phyloP scores from a whole-genome alignment of 2,113 vertebrate genomes.

The Ginglymostoma cirratum region DNA sequence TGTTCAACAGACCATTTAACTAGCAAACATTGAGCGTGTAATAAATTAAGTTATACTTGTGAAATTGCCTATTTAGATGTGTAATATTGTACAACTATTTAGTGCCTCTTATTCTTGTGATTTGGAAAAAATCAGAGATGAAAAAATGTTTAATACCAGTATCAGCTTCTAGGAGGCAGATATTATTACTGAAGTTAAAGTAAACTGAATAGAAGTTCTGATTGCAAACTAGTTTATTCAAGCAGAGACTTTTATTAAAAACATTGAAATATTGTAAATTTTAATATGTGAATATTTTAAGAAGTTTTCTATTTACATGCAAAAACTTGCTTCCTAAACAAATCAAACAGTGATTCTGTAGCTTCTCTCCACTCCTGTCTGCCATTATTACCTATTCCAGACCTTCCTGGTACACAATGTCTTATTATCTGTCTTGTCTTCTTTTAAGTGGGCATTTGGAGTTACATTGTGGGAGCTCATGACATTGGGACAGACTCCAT shows the following conservation, averaged over 20 bases:
- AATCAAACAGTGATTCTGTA: background rate
- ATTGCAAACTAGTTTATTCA: background rate
- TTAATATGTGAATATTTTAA: background rate
- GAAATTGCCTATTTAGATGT: background rate
- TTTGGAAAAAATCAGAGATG: too few species aligned
- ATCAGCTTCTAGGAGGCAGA: background rate
- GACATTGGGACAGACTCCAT: conserved; percentile 95
- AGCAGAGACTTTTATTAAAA: background rate
- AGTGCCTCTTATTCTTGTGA: too few species aligned
- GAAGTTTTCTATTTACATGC: background rate
- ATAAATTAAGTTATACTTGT: background rate
- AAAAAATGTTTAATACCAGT: background rate
- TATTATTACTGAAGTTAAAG: background rate
- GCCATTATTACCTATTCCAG: background rate
- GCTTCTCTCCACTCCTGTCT: background rate
- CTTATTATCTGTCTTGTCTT: background rate
- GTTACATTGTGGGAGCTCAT: conserved; percentile 96
- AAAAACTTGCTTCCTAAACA: background rate
- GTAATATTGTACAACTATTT: too few species aligned
- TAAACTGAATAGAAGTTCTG: background rate
- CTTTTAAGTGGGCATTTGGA: conserved; percentile 87
- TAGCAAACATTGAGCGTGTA: background rate
- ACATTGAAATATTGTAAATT: background rate
- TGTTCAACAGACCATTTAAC: background rate
- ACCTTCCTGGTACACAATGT: background rate